Evolutionary conservation across 1,140 invertebrate genomes (phyloP).

Genomic region (Heliconius hewitsoni): DNA sequence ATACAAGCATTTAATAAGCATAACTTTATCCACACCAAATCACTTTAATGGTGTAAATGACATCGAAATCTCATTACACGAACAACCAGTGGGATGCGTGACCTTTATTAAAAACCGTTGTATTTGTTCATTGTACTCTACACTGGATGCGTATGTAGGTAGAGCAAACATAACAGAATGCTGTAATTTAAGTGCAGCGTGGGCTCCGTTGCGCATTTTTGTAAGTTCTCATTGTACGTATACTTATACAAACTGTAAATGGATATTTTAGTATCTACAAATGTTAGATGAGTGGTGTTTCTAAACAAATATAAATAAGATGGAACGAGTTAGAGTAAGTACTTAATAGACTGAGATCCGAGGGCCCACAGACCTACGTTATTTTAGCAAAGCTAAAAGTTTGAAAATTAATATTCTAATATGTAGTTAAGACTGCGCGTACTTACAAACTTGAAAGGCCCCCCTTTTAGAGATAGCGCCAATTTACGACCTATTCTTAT

Average conservation of each 20-base stretch:
- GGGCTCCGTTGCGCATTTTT: not conserved
- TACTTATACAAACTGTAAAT: not conserved
- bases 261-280: slow-evolving; percentile 12
- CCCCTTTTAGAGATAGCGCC: too few relatives aligned
- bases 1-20: not conserved
- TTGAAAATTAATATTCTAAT: too few relatives aligned
- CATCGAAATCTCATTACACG: slow-evolving; percentile 6
- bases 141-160: not conserved
- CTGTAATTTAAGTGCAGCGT: slow-evolving; percentile 4
- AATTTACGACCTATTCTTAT: too few relatives aligned
- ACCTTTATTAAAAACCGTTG: slow-evolving; percentile 12
- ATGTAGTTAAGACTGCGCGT: too few relatives aligned
- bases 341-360: not conserved
- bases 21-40: not conserved
- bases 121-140: not conserved
- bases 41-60: not conserved
- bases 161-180: slow-evolving; percentile 12
- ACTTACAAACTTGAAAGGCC: too few relatives aligned
- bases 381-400: too few relatives aligned
- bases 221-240: not conserved
- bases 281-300: not conserved
- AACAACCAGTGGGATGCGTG: not conserved
- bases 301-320: slow-evolving; percentile 7
- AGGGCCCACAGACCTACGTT: too few relatives aligned
- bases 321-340: not conserved